Base-by-base conservation (phyloP, 2,888 invertebrate genomes). In the Drosophila macrospina region DNA sequence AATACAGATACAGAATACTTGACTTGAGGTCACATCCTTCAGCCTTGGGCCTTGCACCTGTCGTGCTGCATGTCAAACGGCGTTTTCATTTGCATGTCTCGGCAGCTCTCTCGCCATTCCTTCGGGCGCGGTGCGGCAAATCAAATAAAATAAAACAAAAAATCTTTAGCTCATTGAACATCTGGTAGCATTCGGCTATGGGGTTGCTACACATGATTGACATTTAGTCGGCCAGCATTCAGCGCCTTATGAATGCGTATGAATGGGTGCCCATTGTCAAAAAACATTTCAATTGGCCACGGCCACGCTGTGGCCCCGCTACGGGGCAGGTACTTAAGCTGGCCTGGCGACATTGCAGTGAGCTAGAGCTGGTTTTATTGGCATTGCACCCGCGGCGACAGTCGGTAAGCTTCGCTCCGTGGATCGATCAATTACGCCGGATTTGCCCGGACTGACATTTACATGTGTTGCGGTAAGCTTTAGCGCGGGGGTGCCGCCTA, bases 351-450 rank as follows among this genome's bases (percentile, higher is more conserved):
- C 78, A 77, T 28, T 72, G 72, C 78, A 71, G 63, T 37, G 39
- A 42, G 16, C 51, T 41, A 24, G 55, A 45, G 41, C 44, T 59
- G 51, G 36, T 72, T 78, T 74, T 73, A 87, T 85, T 85, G 72
- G 77, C 41, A 84, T 70, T 86, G 79, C 88, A 77, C 85, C 85
- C 85, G 85, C 88, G 86, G 88, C 85, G 85, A 85, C 86, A 83
- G 72, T 34, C 84, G 61, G 65, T 83, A 86, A 88, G 87, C 89
- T 86, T 74, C 78, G 64, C 82, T 82, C 73, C 75, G 69, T 80
- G 76, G 65, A 80, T 69, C 88, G 85, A 89, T 88, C 89, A 88
- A 88, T 88, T 86, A 86, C 83, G 61, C 45, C 61, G 84, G 88
- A 88, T 89, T 86, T 88, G 61, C 60, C 24, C 41, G 44, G 36